Percentiles rank a stretch among this genome's conserved stretches.
Conservation (phyloP, 2,888 invertebrate genomes). For the Amorpha juglandis region DNA sequence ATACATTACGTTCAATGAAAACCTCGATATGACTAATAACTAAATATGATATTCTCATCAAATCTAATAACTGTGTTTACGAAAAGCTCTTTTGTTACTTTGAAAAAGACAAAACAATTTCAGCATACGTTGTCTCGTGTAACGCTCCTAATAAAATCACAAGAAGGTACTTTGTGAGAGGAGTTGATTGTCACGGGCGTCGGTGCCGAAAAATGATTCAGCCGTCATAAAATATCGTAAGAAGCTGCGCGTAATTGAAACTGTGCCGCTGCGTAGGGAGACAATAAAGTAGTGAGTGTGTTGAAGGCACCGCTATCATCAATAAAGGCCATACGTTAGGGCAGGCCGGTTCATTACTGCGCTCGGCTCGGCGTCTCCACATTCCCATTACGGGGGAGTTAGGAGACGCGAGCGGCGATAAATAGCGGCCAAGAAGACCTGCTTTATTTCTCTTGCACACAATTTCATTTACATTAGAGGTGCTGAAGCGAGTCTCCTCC, state of each 20-base stretch:
- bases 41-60: slow-evolving; percentile 10
- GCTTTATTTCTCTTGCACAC: slow-evolving; percentile 82
- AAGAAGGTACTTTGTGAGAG: slow-evolving; percentile 17
- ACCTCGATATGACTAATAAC: slow-evolving; percentile 5
- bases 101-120: slow-evolving; percentile 4
- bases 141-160: slow-evolving; percentile 21
- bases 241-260: slow-evolving; percentile 71
- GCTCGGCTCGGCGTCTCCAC: slow-evolving; percentile 69
- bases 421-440: slow-evolving; percentile 76
- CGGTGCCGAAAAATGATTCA: slow-evolving; percentile 49
- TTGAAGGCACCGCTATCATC: slow-evolving; percentile 70
- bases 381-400: slow-evolving; percentile 79
- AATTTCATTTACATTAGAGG: slow-evolving; percentile 83
- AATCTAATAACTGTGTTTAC: neutral
- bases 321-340: slow-evolving; percentile 79
- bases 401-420: slow-evolving; percentile 78
- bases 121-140: slow-evolving; percentile 11
- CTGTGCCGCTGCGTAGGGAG: slow-evolving; percentile 62
- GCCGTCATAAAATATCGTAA: slow-evolving; percentile 67
- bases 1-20: neutral
- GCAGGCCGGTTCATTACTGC: slow-evolving; percentile 77
- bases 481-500: slow-evolving; percentile 72
- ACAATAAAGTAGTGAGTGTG: slow-evolving; percentile 67
- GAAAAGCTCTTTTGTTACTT: slow-evolving; percentile 2
- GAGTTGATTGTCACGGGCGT: slow-evolving; percentile 33